phyloP scores from a whole-genome alignment of 2,797 vertebrate species.

The Megalops cyprinoides region DNA sequence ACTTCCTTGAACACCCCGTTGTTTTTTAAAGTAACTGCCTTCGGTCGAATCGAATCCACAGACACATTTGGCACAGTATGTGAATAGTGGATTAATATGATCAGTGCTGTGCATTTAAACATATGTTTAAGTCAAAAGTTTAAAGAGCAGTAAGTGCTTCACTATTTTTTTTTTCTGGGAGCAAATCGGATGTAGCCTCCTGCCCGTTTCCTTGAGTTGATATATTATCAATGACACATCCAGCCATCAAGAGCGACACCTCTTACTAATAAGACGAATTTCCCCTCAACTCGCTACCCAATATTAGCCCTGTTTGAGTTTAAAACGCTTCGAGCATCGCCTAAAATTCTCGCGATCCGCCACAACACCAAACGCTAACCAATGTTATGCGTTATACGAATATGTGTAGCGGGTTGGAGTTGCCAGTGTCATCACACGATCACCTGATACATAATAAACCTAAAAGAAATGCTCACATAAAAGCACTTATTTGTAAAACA shows the following conservation, averaged over 20 bases:
- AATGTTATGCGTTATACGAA: background rate
- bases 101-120: too few species aligned
- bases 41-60: background rate
- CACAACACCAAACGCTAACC: background rate
- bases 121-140: background rate
- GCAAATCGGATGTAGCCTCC: too few species aligned
- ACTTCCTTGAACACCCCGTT: background rate
- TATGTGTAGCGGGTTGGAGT: background rate
- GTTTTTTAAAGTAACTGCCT: background rate
- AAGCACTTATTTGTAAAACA: background rate
- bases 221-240: background rate
- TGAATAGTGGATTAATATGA: background rate
- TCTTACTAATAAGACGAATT: background rate
- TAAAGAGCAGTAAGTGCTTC: background rate
- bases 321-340: background rate
- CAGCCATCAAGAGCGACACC: too few species aligned
- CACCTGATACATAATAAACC: background rate
- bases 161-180: background rate
- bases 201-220: background rate
- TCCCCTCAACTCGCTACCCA: background rate
- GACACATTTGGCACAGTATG: background rate
- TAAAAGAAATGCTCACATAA: background rate
- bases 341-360: background rate
- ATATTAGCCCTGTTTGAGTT: background rate
- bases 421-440: background rate